These are phyloP conservation scores for Bedellia somnulentella DNA, from an alignment of 2,888 invertebrate genomes.

Conservation along the genomic window DNA sequence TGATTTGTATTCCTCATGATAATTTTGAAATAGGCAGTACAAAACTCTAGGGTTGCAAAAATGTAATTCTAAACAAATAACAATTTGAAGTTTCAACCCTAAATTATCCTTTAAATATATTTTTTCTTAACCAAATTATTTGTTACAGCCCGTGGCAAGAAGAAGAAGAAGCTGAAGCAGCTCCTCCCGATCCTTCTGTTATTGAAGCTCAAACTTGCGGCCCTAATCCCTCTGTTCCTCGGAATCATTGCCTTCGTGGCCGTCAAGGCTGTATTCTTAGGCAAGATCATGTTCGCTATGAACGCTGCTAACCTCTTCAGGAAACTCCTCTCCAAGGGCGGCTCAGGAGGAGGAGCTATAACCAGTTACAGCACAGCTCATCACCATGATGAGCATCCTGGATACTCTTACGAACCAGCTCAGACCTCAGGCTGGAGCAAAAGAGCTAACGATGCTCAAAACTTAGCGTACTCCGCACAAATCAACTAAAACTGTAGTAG, in stretches of 20 bases:
- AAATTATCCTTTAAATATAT: conserved; percentile 1
- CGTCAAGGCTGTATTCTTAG: conserved; percentile 81
- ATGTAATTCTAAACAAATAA: no score
- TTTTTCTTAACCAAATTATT: no score
- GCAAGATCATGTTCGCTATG: conserved; percentile 82
- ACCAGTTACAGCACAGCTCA: conserved; percentile 69
- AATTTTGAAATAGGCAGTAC: no score
- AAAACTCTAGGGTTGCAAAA: no score
- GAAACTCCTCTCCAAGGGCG: conserved; percentile 67
- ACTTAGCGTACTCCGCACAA: conserved; percentile 66
- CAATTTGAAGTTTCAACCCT: no score
- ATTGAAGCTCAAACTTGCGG: conserved; percentile 75
- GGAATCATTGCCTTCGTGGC: conserved; percentile 75
- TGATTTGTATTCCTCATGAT: no score
- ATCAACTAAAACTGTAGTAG: no score
- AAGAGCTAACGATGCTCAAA: conserved; percentile 65
- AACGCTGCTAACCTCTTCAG: conserved; percentile 65
- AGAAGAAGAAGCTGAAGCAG: conserved; percentile 78
- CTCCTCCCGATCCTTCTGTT: conserved; percentile 75
- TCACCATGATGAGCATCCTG: conserved; percentile 61
- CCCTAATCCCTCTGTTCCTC: conserved; percentile 74
- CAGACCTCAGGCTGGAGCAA: conserved; percentile 65
- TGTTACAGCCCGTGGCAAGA: conserved; percentile 75
- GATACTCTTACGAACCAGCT: conserved; percentile 55
- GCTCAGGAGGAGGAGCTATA: conserved; percentile 19